Percentiles rank a stretch among this genome's conserved stretches.
Evolutionary conservation across 2,797 vertebrate species (phyloP).

Genomic region (Cetoscarus ocellatus): DNA sequence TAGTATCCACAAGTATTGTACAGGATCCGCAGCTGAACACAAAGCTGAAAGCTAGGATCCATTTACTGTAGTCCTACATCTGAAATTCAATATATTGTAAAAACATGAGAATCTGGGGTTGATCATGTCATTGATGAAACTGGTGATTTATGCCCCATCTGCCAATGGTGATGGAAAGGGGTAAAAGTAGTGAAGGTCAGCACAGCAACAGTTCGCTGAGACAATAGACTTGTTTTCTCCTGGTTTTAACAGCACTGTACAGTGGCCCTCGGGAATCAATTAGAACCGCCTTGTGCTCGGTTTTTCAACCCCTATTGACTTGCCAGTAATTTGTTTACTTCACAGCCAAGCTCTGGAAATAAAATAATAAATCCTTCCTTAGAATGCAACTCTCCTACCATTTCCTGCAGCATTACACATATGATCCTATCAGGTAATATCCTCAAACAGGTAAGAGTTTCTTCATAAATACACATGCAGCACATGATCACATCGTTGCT

Average conservation of each 20-base stretch:
- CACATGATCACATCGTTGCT: constrained; percentile 2
- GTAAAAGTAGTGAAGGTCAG: constrained; percentile 33
- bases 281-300: constrained; percentile 61
- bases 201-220: constrained; percentile 39
- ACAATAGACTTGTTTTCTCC: constrained; percentile 57
- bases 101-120: too few species aligned
- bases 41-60: too few species aligned
- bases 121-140: too few species aligned
- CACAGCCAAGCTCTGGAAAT: constrained; percentile 48
- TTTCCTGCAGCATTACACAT: constrained; percentile 11
- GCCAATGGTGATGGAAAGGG: constrained; percentile 15
- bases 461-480: constrained; percentile 4
- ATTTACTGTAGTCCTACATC: too few species aligned
- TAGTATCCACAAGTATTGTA: too few species aligned
- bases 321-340: constrained; percentile 78
- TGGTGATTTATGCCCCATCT: background rate
- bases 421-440: background rate
- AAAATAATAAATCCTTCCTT: constrained; percentile 28
- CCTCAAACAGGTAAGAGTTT: background rate
- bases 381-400: constrained; percentile 14
- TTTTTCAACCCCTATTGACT: constrained; percentile 67
- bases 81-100: too few species aligned
- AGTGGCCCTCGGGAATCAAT: constrained; percentile 74
- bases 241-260: constrained; percentile 62
- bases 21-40: too few species aligned